Conservation (phyloP, 1,140 invertebrate genomes). For the Eueides isabella region DNA sequence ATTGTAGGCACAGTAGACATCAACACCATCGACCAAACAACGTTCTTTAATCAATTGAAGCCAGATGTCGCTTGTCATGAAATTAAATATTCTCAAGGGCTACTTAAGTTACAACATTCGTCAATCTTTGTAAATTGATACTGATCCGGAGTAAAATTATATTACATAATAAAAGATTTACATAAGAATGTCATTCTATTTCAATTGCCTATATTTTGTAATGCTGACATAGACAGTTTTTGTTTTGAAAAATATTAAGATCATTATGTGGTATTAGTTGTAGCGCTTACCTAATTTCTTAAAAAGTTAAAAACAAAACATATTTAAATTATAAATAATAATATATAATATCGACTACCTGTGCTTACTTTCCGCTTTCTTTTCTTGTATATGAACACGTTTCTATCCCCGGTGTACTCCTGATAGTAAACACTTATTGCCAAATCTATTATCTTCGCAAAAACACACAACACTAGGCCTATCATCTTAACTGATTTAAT, state of each 20-base stretch:
- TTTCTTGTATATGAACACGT: constrained; percentile 29
- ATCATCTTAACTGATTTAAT: constrained; percentile 56
- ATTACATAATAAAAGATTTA: neutral
- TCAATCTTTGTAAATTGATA: constrained; percentile 14
- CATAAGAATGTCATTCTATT: neutral
- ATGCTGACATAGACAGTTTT: neutral
- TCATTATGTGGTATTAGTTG: no score
- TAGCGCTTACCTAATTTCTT: no score
- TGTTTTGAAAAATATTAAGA: neutral
- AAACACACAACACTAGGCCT: constrained; percentile 61
- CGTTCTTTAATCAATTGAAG: constrained; percentile 21
- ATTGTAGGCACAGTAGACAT: neutral
- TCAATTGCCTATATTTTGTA: neutral
- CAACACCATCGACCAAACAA: neutral
- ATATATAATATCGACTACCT: constrained; percentile 30
- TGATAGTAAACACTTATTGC: constrained; percentile 50
- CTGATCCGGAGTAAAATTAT: neutral
- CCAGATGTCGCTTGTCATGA: constrained; percentile 30
- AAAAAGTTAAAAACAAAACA: no score
- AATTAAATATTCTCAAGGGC: constrained; percentile 13
- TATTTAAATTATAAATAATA: no score
- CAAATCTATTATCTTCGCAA: constrained; percentile 60
- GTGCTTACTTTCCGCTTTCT: constrained; percentile 43
- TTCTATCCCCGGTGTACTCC: constrained; percentile 17
- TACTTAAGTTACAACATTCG: constrained; percentile 11